phyloP scores from a whole-genome alignment of 2,113 vertebrate genomes.

The Labeo catla region DNA sequence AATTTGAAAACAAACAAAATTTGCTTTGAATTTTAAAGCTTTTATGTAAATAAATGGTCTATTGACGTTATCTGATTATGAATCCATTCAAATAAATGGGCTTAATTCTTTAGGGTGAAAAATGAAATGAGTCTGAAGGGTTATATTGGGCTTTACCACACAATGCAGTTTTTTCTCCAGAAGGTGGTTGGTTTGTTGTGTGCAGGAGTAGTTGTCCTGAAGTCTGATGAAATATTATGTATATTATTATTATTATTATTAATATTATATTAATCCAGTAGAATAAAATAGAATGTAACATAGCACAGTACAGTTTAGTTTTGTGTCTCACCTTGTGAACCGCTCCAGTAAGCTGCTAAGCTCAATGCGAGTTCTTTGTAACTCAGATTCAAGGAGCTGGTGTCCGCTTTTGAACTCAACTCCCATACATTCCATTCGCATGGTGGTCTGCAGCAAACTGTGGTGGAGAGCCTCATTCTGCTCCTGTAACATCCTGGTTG shows the following conservation, averaged over 20 bases:
- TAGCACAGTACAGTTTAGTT: not conserved
- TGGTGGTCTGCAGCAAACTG: conserved; percentile 67
- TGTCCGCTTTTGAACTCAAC: conserved; percentile 75
- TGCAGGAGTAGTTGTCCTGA: conserved; percentile 72
- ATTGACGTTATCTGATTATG: not conserved
- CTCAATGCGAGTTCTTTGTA: conserved; percentile 74
- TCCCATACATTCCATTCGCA: conserved; percentile 74
- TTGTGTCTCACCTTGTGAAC: conserved; percentile 71
- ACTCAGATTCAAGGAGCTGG: conserved; percentile 72
- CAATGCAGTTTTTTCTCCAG: conserved; percentile 73
- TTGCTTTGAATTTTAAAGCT: not conserved
- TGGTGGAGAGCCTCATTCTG: conserved; percentile 73
- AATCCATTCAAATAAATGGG: not conserved
- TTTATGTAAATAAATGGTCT: not conserved
- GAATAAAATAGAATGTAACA: not conserved
- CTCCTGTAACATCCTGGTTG: conserved; percentile 67
- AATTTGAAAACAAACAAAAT: not conserved
- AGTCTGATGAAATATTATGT: conserved; percentile 65
- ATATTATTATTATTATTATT: too few relatives aligned
- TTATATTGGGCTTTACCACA: conserved; percentile 69
- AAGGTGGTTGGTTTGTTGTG: conserved; percentile 71
- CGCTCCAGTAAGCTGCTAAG: conserved; percentile 70
- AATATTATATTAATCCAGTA: not conserved
- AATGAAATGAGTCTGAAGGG: not conserved
- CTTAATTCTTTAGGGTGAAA: not conserved